Conservation (phyloP, 2,888 invertebrate genomes). For the Sepiola atlantica region DNA sequence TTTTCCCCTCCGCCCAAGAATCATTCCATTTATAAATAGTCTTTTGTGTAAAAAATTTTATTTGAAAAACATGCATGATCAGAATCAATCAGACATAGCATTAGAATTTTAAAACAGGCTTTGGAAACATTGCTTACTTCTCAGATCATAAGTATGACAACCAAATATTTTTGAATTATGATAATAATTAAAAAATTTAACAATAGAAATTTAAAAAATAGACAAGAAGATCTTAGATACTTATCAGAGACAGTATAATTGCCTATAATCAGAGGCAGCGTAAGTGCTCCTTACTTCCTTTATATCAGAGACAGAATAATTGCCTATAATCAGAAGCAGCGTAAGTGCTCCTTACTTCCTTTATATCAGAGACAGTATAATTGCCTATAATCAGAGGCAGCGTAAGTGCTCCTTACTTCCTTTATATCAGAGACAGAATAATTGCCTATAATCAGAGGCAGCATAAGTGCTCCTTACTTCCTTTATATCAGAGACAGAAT, state of each 20-base stretch:
- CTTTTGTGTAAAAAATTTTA: background rate
- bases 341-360: too few species aligned
- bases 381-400: too few species aligned
- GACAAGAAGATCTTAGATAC: background rate
- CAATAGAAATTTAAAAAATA: background rate
- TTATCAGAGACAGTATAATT: background rate
- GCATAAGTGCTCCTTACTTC: too few species aligned
- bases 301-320: too few species aligned
- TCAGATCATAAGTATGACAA: background rate
- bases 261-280: too few species aligned
- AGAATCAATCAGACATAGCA: background rate
- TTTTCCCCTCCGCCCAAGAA: background rate
- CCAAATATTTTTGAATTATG: background rate
- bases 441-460: too few species aligned
- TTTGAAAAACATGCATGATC: background rate
- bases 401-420: too few species aligned
- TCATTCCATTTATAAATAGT: background rate
- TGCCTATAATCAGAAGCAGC: too few species aligned
- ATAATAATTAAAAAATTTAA: background rate
- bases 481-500: background rate
- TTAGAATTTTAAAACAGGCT: background rate
- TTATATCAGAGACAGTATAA: too few species aligned
- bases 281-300: too few species aligned
- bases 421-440: too few species aligned
- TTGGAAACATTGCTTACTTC: background rate